Evolutionary conservation across 2,113 vertebrate genomes (phyloP).

Genomic region (Pterophyllum scalare): DNA sequence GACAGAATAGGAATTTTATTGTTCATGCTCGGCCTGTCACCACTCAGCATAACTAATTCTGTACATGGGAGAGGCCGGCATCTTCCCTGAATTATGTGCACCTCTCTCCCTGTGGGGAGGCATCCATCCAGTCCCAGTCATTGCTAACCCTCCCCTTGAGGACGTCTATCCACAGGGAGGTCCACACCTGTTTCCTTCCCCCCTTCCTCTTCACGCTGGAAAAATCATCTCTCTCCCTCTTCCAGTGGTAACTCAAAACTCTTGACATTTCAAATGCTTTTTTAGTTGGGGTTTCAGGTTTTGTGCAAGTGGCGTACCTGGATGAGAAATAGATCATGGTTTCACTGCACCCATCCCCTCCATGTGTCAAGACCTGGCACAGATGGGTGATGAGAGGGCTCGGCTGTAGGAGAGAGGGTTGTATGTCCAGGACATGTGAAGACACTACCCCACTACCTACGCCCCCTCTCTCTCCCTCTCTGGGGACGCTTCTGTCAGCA

Average conservation of each 20-base stretch:
- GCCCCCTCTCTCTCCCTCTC: slow-evolving; percentile 42
- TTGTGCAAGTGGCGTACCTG: slow-evolving; percentile 50
- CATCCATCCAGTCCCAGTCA: slow-evolving; percentile 74
- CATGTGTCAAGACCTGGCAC: slow-evolving; percentile 51
- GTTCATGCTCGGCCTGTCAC: slow-evolving; percentile 65
- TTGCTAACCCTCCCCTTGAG: slow-evolving; percentile 70
- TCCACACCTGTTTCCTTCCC: slow-evolving; percentile 72
- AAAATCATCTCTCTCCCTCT: slow-evolving; percentile 62
- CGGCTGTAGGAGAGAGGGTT: slow-evolving; percentile 51
- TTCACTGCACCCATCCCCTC: slow-evolving; percentile 19
- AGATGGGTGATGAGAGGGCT: slow-evolving; percentile 67
- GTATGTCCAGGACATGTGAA: slow-evolving; percentile 74
- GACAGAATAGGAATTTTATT: slow-evolving; percentile 49
- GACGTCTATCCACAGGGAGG: slow-evolving; percentile 72
- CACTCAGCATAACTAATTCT: slow-evolving; percentile 65
- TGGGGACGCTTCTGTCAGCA: slow-evolving; percentile 75
- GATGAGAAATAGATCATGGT: slow-evolving; percentile 62
- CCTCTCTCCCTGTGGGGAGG: slow-evolving; percentile 72
- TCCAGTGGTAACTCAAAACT: slow-evolving; percentile 72
- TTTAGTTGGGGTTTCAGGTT: slow-evolving; percentile 60
- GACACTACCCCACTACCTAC: slow-evolving; percentile 36
- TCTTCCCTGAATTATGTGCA: slow-evolving; percentile 73
- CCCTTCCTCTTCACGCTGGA: slow-evolving; percentile 42
- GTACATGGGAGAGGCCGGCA: slow-evolving; percentile 36
- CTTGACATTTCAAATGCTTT: slow-evolving; percentile 76